Evolutionary conservation across 1,140 invertebrate genomes (phyloP).

Genomic region (Heliconius himera): DNA sequence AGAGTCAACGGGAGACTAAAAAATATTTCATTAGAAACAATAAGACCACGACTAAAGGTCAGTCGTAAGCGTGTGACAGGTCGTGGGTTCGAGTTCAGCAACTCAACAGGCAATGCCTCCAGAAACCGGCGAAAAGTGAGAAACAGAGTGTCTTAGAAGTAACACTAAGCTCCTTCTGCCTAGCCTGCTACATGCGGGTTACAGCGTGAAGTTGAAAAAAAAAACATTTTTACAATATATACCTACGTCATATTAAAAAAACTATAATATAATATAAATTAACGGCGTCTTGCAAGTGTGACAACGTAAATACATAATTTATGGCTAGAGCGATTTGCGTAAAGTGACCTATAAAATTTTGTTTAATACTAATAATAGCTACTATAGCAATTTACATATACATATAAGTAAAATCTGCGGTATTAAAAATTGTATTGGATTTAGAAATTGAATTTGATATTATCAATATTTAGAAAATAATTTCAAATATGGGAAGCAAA

Average conservation of each 20-base stretch:
- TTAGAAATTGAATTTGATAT: background rate
- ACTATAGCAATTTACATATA: background rate
- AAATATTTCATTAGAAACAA: no score
- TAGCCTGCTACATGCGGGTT: no score
- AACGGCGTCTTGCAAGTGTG: background rate
- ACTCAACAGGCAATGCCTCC: no score
- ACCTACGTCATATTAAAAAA: background rate
- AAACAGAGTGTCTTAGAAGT: no score
- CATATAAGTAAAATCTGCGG: background rate
- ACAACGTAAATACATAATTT: slow-evolving; percentile 3
- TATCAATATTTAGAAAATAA: background rate
- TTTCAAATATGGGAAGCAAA: no score
- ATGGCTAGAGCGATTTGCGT: background rate
- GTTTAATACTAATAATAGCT: background rate
- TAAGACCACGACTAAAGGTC: no score
- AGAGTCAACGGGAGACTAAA: background rate
- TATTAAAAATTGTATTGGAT: background rate
- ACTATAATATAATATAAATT: background rate
- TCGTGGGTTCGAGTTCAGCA: no score
- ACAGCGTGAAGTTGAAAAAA: no score
- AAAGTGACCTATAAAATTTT: background rate
- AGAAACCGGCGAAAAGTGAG: no score
- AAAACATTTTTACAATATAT: no score
- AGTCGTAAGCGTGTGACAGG: no score
- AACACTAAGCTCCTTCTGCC: no score